These are phyloP conservation scores for Lamellibrachia satsuma DNA, from an alignment of 2,888 invertebrate species.

Conservation along the genomic window DNA sequence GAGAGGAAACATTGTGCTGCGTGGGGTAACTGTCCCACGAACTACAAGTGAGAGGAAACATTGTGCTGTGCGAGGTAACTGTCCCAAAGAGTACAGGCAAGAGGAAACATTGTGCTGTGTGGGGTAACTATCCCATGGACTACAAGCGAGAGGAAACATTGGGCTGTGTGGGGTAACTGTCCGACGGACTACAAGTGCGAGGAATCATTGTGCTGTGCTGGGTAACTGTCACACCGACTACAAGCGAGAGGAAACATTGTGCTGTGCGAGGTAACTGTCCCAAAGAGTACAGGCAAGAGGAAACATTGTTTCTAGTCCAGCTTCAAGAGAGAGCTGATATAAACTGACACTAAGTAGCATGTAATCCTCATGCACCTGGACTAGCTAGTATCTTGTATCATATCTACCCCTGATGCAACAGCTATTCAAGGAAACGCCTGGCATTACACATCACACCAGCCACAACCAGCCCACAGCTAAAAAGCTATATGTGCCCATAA, in stretches of 20 bases:
- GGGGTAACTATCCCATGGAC: constrained; percentile 83
- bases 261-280: constrained; percentile 73
- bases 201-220: constrained; percentile 70
- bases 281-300: constrained; percentile 74
- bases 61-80: constrained; percentile 71
- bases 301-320: background rate
- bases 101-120: constrained; percentile 70
- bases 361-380: no score
- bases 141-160: constrained; percentile 69
- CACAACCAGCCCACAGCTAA: no score
- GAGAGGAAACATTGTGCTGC: constrained; percentile 70
- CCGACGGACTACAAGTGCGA: constrained; percentile 75
- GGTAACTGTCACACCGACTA: constrained; percentile 83
- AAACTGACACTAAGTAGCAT: no score
- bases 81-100: constrained; percentile 76
- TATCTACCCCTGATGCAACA: no score
- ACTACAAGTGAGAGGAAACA: constrained; percentile 60
- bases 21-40: constrained; percentile 81
- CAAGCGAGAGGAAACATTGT: constrained; percentile 70
- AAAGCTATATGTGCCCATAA: no score
- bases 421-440: no score
- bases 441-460: no score
- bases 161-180: constrained; percentile 73
- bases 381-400: no score
- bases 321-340: background rate